Conservation (phyloP, 2,888 invertebrate species). For the Xanthorhoe designata region DNA sequence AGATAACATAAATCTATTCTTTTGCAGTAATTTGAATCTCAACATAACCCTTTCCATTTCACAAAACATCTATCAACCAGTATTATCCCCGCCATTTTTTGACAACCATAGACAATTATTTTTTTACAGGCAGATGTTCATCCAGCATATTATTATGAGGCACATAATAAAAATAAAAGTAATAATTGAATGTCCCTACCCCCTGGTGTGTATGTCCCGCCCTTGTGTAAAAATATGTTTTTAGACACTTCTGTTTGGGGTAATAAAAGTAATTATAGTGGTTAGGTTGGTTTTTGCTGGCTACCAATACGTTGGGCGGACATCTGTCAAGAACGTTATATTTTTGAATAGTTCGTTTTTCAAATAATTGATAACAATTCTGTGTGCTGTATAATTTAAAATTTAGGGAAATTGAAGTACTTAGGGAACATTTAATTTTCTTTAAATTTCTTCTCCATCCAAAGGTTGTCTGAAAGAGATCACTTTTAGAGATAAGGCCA, state of each 20-base stretch:
- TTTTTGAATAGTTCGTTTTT: constrained; percentile 33
- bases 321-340: constrained; percentile 40
- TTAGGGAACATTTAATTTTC: too few species aligned
- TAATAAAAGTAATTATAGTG: constrained; percentile 69
- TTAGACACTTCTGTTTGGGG: constrained; percentile 56
- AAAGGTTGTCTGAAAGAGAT: too few species aligned
- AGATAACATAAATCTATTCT: background rate
- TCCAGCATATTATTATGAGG: constrained; percentile 54
- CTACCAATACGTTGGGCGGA: constrained; percentile 41
- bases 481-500: too few species aligned
- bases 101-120: constrained; percentile 60
- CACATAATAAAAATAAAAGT: constrained; percentile 62
- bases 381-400: background rate
- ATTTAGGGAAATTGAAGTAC: too few species aligned
- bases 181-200: constrained; percentile 55
- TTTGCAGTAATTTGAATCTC: background rate
- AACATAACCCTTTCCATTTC: constrained; percentile 24
- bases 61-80: constrained; percentile 42
- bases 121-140: constrained; percentile 73
- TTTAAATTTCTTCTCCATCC: too few species aligned
- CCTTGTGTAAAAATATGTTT: constrained; percentile 52
- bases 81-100: constrained; percentile 49
- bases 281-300: constrained; percentile 55
- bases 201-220: constrained; percentile 54
- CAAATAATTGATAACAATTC: background rate